Evolutionary conservation across 2,888 invertebrate species (phyloP).

Genomic region (Mesochorus sp.): DNA sequence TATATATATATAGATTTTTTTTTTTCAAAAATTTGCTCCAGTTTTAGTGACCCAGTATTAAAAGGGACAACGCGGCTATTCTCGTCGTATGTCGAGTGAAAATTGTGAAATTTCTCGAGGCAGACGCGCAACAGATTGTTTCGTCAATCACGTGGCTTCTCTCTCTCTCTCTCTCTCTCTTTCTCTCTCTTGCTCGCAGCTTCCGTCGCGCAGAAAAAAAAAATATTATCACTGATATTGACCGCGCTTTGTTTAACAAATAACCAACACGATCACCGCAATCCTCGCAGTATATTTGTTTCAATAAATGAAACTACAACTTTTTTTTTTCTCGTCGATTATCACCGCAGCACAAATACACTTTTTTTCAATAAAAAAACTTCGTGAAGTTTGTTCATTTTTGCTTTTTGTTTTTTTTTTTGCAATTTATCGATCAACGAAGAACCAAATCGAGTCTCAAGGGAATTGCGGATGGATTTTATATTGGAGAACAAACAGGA

Average conservation of each 20-base stretch:
- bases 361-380: too few species aligned
- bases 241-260: neutral
- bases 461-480: neutral
- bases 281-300: constrained; percentile 4
- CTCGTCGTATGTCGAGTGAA: neutral
- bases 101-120: constrained; percentile 20
- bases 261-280: constrained; percentile 47
- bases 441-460: neutral
- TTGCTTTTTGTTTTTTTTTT: neutral
- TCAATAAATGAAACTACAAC: neutral
- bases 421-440: neutral
- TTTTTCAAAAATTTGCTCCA: neutral
- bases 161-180: neutral
- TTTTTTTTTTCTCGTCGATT: too few species aligned
- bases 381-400: too few species aligned
- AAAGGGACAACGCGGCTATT: neutral
- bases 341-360: too few species aligned
- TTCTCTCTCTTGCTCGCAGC: neutral
- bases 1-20: too few species aligned
- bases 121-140: constrained; percentile 49
- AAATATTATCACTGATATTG: constrained; percentile 13
- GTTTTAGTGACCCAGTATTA: neutral
- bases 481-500: constrained; percentile 45
- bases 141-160: constrained; percentile 11
- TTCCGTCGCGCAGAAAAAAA: constrained; percentile 28